Evolutionary conservation across 2,113 vertebrate genomes (phyloP).

Genomic region (Passerina amoena): DNA sequence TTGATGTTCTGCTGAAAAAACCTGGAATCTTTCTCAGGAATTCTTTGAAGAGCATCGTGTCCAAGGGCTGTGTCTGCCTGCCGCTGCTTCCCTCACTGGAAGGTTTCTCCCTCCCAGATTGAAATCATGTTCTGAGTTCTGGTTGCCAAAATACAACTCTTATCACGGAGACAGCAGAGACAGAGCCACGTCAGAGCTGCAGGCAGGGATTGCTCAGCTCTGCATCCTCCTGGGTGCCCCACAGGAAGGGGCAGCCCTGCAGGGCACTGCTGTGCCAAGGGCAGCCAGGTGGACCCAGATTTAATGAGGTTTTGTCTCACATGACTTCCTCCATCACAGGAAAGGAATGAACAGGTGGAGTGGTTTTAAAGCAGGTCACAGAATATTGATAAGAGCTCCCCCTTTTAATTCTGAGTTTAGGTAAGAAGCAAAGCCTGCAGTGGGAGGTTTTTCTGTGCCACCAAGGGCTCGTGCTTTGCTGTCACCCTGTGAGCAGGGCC

Average conservation of each 20-base stretch:
- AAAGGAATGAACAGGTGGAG: slow-evolving; percentile 16
- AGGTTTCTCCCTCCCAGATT: neutral
- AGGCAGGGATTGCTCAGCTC: neutral
- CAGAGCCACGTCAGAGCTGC: neutral
- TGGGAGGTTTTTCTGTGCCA: neutral
- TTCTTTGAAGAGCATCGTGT: accelerated
- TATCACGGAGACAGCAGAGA: neutral
- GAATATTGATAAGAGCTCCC: neutral
- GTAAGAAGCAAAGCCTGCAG: neutral
- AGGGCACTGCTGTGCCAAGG: neutral
- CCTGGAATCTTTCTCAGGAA: neutral
- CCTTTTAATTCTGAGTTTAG: neutral
- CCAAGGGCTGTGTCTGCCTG: neutral
- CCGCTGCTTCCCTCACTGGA: accelerated
- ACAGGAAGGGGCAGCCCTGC: neutral
- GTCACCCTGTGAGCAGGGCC: neutral
- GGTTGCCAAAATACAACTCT: neutral
- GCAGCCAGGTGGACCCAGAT: neutral
- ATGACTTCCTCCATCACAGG: slow-evolving; percentile 2
- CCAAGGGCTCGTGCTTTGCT: neutral
- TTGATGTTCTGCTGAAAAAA: neutral
- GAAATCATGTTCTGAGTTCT: neutral
- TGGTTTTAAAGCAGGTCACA: neutral
- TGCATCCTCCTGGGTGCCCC: neutral
- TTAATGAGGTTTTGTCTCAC: slow-evolving; percentile 55